phyloP scores from a whole-genome alignment of 2,888 invertebrate genomes.

The Nudaria mundana region DNA sequence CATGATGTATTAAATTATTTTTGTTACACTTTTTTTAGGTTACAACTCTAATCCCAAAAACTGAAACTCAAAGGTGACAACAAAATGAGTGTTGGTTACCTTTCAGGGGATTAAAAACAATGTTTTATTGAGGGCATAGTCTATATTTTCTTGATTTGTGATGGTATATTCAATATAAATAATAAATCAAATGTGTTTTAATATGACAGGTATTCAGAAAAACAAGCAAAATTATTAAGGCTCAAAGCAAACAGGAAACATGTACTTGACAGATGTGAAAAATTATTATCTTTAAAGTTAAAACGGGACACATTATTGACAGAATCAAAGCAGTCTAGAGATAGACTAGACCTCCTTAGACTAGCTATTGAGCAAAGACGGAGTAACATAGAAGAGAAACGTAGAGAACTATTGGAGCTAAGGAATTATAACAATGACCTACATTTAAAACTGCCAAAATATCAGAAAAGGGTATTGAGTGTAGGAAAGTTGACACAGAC shows the following conservation, averaged over 20 bases:
- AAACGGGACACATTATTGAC: slow-evolving; percentile 64
- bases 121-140: too few species aligned
- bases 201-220: slow-evolving; percentile 81
- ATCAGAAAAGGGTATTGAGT: slow-evolving; percentile 65
- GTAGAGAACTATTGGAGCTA: slow-evolving; percentile 46
- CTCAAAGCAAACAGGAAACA: slow-evolving; percentile 81
- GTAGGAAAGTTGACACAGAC: slow-evolving; percentile 57
- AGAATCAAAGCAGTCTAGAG: slow-evolving; percentile 66
- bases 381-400: slow-evolving; percentile 56
- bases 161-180: too few species aligned
- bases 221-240: slow-evolving; percentile 81
- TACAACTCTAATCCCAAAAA: too few species aligned
- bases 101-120: too few species aligned
- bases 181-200: too few species aligned
- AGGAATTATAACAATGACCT: slow-evolving; percentile 60
- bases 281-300: slow-evolving; percentile 56
- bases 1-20: too few species aligned
- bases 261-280: slow-evolving; percentile 79
- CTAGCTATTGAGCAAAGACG: slow-evolving; percentile 69
- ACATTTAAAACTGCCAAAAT: slow-evolving; percentile 60
- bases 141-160: too few species aligned
- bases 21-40: too few species aligned
- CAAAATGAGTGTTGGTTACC: too few species aligned
- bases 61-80: too few species aligned
- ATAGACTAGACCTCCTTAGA: slow-evolving; percentile 62